Evolutionary conservation across 2,888 invertebrate genomes (phyloP), one percentile per base, ranked within the genome.

Genomic region (Antheraea yamamai): DNA sequence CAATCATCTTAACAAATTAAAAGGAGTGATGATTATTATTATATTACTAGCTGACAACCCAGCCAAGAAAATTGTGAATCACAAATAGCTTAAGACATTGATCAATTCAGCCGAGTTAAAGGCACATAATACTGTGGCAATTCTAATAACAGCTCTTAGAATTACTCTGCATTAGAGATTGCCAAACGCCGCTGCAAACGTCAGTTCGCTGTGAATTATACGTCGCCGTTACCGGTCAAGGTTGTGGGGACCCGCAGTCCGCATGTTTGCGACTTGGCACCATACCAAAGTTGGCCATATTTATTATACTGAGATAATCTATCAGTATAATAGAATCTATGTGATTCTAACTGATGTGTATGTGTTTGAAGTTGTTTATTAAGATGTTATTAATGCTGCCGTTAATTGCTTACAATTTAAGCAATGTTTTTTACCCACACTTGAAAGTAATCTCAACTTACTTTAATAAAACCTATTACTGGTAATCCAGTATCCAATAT

Each of bases 241-340:
- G 94, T 88, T 92, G 88, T 84, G 79, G 87, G 90, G 90, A 89
- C 88, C 91, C 91, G 92, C 92, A 91, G 89, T 89, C 87, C 81
- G 85, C 79, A 83, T 84, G 82, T 83, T 79, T 76, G 84, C 88
- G 84, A 86, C 84, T 93, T 93, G 93, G 93, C 92, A 91, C 84
- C 81, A 84, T 85, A 90, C 88, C 91, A 89, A 85, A 84, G 80
- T 81, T 84, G 80, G 80, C 82, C 81, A 79, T 81, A 76, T 79
- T 77, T 78, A 80, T 82, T 86, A 82, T n/a, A 23, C 23, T 61
- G n/a, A n/a, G 12, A 23, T 61, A 23, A 12, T 61, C 23, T 61
- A 23, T 61, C 61, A 23, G 2, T 61, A 23, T 61, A 61, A 61
- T 7, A 61, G 61, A 23, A 61, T 23, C 20, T 61, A 61, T 61